These are phyloP conservation scores for Cheilosia pagana DNA, from an alignment of 2,888 invertebrate species.

Conservation along the genomic window DNA sequence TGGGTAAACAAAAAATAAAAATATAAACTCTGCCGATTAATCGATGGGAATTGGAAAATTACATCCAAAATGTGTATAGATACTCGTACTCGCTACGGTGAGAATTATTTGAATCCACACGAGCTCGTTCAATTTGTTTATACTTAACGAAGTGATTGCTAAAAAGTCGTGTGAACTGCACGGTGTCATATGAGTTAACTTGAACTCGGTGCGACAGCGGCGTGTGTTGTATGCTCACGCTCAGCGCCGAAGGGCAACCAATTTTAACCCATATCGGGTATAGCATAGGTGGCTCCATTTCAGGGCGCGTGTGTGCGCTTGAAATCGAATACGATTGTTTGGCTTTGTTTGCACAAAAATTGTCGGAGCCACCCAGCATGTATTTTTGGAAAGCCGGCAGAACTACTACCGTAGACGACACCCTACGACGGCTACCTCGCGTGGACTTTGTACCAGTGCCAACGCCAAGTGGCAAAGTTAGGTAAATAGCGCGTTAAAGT, in stretches of 20 bases:
- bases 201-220: conserved; percentile 29
- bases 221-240: conserved; percentile 9
- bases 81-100: neutral
- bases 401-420: too few species aligned
- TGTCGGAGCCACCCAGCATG: conserved; percentile 15
- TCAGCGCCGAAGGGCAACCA: conserved; percentile 28
- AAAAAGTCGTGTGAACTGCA: conserved; percentile 48
- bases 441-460: too few species aligned
- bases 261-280: conserved; percentile 23
- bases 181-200: conserved; percentile 45
- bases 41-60: conserved; percentile 9
- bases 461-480: too few species aligned
- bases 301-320: conserved; percentile 4
- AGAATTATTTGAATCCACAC: conserved; percentile 34
- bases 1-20: neutral
- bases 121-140: conserved; percentile 31
- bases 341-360: conserved; percentile 23
- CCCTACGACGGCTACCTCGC: too few species aligned
- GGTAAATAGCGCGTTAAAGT: too few species aligned
- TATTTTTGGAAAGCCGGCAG: conserved; percentile 32
- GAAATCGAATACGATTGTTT: conserved; percentile 21
- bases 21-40: neutral
- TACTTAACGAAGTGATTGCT: conserved; percentile 21
- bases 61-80: neutral
- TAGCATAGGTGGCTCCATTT: neutral